These are phyloP conservation scores for Panulirus ornatus DNA, from an alignment of 1,140 invertebrate species.

Conservation along the genomic window DNA sequence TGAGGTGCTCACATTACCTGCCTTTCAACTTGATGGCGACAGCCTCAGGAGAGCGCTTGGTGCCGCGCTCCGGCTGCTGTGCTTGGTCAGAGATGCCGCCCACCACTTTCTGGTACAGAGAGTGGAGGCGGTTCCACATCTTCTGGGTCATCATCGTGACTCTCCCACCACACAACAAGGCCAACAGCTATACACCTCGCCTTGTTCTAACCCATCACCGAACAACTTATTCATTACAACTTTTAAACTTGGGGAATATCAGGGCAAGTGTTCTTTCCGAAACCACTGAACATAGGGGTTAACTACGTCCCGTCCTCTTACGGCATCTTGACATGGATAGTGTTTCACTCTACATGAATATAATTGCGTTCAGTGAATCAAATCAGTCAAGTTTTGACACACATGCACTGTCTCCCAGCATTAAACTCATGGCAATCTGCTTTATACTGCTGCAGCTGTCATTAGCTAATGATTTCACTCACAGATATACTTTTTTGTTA, in stretches of 20 bases:
- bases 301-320: background rate
- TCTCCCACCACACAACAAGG: background rate
- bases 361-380: too few relatives aligned
- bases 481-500: too few relatives aligned
- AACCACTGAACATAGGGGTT: background rate
- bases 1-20: conserved; percentile 43
- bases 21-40: conserved; percentile 51
- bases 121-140: conserved; percentile 61
- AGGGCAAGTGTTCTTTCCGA: background rate
- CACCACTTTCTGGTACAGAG: conserved; percentile 59
- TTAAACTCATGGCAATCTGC: too few relatives aligned
- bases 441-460: too few relatives aligned
- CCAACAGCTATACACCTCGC: conserved; percentile 10
- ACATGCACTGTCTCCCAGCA: too few relatives aligned
- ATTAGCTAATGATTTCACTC: too few relatives aligned
- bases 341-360: too few relatives aligned
- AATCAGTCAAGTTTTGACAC: too few relatives aligned
- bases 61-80: conserved; percentile 16
- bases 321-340: background rate
- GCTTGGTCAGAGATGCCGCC: conserved; percentile 34
- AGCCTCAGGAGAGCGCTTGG: conserved; percentile 4
- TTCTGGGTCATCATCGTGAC: conserved; percentile 56
- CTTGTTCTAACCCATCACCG: background rate
- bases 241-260: background rate
- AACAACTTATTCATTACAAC: background rate